phyloP scores from a whole-genome alignment of 2,888 invertebrate species.

The Polymixis flavicincta region DNA sequence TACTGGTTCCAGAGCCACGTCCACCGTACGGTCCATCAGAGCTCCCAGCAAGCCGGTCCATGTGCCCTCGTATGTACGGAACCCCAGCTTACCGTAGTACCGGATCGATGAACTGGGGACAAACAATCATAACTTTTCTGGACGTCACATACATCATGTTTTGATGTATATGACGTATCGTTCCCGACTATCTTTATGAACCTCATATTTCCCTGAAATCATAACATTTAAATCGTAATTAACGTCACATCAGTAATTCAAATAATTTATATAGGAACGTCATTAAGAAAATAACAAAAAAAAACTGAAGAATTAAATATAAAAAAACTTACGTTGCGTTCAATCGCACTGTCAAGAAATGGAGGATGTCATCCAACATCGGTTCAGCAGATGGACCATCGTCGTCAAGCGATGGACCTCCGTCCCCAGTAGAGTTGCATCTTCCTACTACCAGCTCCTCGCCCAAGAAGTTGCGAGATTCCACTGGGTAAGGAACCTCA shows the following conservation, averaged over 20 bases:
- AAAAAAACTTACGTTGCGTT: conserved; percentile 85
- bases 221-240: neutral
- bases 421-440: conserved; percentile 85
- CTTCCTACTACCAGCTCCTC: conserved; percentile 86
- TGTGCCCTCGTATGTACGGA: conserved; percentile 88
- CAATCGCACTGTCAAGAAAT: conserved; percentile 80
- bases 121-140: conserved; percentile 3
- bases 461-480: conserved; percentile 83
- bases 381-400: conserved; percentile 86
- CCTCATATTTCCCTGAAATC: neutral
- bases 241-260: neutral
- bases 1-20: conserved; percentile 91
- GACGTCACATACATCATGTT: neutral
- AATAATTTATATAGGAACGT: neutral
- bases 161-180: neutral
- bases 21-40: conserved; percentile 89
- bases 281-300: no score
- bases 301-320: neutral
- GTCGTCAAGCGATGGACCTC: conserved; percentile 79
- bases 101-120: conserved; percentile 74
- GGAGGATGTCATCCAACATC: conserved; percentile 87
- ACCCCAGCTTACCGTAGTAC: conserved; percentile 84
- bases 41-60: conserved; percentile 92
- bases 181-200: neutral
- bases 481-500: conserved; percentile 80